Conservation (phyloP, 2,888 invertebrate genomes). For the Craniophora ligustri region DNA sequence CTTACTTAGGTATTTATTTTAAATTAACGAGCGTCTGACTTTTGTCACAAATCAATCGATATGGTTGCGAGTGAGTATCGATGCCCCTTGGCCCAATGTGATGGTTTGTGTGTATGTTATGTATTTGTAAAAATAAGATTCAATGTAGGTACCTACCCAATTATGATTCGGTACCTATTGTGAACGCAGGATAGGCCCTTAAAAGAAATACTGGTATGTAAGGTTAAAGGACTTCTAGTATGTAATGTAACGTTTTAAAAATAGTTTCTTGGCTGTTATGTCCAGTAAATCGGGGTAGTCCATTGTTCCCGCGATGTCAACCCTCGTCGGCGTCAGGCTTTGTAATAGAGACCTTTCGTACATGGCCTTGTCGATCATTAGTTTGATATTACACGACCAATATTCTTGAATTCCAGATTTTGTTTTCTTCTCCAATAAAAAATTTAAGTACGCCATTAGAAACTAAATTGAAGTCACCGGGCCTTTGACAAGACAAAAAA, state of each 20-base stretch:
- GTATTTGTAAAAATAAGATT: no score
- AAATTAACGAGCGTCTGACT: no score
- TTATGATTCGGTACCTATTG: no score
- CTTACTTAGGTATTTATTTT: no score
- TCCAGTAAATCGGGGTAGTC: background rate
- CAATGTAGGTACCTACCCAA: no score
- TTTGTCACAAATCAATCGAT: no score
- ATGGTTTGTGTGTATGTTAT: no score
- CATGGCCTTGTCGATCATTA: slow-evolving; percentile 9
- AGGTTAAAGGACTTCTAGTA: background rate
- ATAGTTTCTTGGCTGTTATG: slow-evolving; percentile 5
- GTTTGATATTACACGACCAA: slow-evolving; percentile 4
- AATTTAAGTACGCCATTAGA: no score
- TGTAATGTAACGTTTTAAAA: slow-evolving; percentile 2
- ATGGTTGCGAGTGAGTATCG: no score
- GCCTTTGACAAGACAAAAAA: no score
- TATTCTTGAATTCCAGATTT: background rate
- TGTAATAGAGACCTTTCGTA: slow-evolving; percentile 1
- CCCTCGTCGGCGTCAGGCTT: slow-evolving; percentile 10
- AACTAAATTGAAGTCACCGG: no score
- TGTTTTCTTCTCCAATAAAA: background rate
- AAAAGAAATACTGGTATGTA: background rate
- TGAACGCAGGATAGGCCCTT: background rate
- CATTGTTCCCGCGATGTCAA: slow-evolving; percentile 21
- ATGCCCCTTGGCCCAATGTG: no score